Percentiles rank a stretch among this genome's conserved stretches.
Conservation (phyloP, 2,113 vertebrate genomes). For the Crotalus tigris region DNA sequence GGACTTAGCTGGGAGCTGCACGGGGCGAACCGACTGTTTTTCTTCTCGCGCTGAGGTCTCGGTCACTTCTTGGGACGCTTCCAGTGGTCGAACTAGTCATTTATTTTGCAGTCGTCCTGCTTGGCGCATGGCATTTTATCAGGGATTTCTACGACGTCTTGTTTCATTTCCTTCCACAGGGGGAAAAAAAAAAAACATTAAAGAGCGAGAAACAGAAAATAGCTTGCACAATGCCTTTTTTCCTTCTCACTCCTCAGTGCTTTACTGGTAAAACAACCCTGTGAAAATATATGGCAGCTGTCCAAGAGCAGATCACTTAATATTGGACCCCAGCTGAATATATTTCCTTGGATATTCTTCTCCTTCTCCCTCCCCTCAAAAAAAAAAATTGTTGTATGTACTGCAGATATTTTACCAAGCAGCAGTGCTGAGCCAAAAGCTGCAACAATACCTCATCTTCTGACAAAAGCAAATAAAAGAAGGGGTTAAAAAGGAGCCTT, state of each 20-base stretch:
- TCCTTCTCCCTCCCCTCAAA: not conserved
- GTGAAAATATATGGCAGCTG: not conserved
- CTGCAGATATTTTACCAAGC: slow-evolving; percentile 57
- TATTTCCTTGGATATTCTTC: not conserved
- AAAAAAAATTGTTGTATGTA: not conserved
- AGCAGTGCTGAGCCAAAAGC: slow-evolving; percentile 44
- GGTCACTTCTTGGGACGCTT: not conserved
- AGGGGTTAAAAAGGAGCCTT: slow-evolving; percentile 4
- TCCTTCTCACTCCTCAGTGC: not conserved
- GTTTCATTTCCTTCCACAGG: not conserved
- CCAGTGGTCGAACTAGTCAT: not conserved
- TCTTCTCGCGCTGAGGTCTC: not conserved
- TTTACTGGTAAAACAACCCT: not conserved
- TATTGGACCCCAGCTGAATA: slow-evolving; percentile 8
- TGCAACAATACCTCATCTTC: slow-evolving; percentile 20
- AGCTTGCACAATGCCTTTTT: not conserved
- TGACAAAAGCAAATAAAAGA: slow-evolving; percentile 26
- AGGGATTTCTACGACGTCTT: not conserved
- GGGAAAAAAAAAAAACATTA: accelerated
- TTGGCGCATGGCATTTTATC: not conserved
- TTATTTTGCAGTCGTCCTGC: not conserved
- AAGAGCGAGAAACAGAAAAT: not conserved
- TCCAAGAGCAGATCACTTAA: not conserved
- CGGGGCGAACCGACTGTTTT: not conserved
- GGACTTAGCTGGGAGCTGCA: not conserved